Evolutionary conservation across 1,140 invertebrate genomes (phyloP).

Genomic region (Bicyclus anynana): DNA sequence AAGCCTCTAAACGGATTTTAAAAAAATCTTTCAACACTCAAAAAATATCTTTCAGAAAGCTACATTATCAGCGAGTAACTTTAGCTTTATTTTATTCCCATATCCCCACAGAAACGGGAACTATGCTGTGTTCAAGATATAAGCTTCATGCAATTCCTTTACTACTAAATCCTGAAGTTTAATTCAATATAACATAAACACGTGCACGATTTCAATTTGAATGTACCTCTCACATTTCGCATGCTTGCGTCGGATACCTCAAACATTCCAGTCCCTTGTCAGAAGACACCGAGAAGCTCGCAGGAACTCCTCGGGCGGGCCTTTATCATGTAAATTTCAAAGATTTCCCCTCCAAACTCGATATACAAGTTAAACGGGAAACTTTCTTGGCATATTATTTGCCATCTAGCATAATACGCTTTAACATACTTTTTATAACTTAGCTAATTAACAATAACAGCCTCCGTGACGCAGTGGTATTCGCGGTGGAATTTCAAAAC

Average conservation of each 20-base stretch:
- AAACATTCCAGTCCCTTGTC: conserved; percentile 60
- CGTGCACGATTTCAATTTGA: conserved; percentile 60
- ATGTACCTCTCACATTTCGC: conserved; percentile 51
- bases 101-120: too few species aligned
- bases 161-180: conserved; percentile 14
- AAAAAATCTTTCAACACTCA: too few species aligned
- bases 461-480: too few species aligned
- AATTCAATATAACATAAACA: conserved; percentile 49
- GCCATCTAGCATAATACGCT: neutral
- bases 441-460: too few species aligned
- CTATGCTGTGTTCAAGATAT: too few species aligned
- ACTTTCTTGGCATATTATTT: conserved; percentile 8
- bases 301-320: conserved; percentile 36
- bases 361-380: conserved; percentile 42
- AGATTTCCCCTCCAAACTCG: conserved; percentile 54
- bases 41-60: too few species aligned
- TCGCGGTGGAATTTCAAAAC: too few species aligned
- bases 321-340: conserved; percentile 64
- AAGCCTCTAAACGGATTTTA: too few species aligned
- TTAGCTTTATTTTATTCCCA: too few species aligned
- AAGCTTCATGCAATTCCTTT: neutral
- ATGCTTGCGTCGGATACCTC: conserved; percentile 53
- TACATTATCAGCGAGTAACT: too few species aligned
- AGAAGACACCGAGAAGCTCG: conserved; percentile 36
- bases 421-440: neutral